phyloP scores from a whole-genome alignment of 1,140 invertebrate genomes.

The Tetraneura akinire region DNA sequence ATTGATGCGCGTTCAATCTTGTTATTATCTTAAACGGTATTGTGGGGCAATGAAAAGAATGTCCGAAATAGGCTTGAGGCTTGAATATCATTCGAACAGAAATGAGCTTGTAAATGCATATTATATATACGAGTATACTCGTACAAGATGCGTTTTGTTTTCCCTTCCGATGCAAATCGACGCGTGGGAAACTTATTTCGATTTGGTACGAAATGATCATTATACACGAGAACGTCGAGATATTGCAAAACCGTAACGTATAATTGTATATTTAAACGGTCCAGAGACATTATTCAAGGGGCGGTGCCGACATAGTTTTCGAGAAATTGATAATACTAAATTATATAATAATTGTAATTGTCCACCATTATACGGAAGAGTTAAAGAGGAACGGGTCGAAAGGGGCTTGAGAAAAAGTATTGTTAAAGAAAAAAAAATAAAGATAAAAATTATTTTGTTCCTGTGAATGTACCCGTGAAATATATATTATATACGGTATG shows the following conservation, averaged over 20 bases:
- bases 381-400: not conserved
- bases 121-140: not conserved
- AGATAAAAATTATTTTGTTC: not conserved
- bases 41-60: constrained; percentile 27
- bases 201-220: constrained; percentile 48
- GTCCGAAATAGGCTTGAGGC: constrained; percentile 45
- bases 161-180: constrained; percentile 45
- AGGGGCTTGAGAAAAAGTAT: constrained; percentile 25
- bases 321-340: constrained; percentile 44
- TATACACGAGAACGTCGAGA: constrained; percentile 32
- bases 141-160: constrained; percentile 20
- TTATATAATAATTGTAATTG: constrained; percentile 30
- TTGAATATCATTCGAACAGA: constrained; percentile 45
- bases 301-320: constrained; percentile 40
- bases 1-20: constrained; percentile 50
- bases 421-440: constrained; percentile 18
- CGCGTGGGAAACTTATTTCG: constrained; percentile 45
- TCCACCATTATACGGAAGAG: not conserved
- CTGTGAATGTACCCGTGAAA: constrained; percentile 8
- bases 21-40: constrained; percentile 48
- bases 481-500: not conserved
- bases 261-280: constrained; percentile 35
- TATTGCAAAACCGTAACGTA: constrained; percentile 40
- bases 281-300: constrained; percentile 46
- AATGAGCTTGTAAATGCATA: constrained; percentile 19